These are phyloP conservation scores for Gavia stellata DNA, from an alignment of 2,113 vertebrate species.

Conservation along the genomic window DNA sequence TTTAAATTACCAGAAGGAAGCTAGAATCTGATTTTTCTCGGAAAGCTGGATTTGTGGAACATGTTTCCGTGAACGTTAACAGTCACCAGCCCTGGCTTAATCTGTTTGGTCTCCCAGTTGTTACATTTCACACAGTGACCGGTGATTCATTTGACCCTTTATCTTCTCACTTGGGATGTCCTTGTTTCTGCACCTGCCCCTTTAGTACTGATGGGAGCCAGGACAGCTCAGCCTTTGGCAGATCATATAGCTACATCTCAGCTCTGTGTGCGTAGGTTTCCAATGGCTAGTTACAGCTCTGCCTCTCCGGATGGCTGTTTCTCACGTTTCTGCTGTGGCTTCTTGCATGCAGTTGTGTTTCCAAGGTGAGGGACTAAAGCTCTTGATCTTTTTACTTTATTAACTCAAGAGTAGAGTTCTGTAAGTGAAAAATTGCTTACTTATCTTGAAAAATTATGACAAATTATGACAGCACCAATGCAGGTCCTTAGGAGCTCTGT, in stretches of 20 bases:
- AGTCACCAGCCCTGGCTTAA: not conserved
- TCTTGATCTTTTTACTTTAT: not conserved
- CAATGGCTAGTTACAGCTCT: not conserved
- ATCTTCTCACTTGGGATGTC: not conserved
- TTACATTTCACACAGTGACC: not conserved
- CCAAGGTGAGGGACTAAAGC: not conserved
- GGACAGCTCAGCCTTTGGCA: not conserved
- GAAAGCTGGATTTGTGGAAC: not conserved
- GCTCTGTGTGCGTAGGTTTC: not conserved
- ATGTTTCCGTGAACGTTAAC: not conserved
- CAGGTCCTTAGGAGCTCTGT: not conserved
- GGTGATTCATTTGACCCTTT: not conserved
- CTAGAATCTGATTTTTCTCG: not conserved
- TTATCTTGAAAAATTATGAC: not conserved
- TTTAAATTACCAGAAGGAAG: slow-evolving; percentile 23
- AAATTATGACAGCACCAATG: not conserved
- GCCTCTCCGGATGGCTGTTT: not conserved
- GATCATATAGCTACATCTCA: not conserved
- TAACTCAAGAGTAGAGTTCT: not conserved
- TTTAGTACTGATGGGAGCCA: not conserved
- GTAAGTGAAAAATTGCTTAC: not conserved
- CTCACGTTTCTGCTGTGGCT: not conserved
- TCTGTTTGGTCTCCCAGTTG: not conserved
- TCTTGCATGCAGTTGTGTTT: not conserved
- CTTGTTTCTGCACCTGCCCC: not conserved